Percentiles rank a stretch among this genome's conserved stretches.
Evolutionary conservation across 2,888 invertebrate genomes (phyloP).

Genomic region (Agrotis segetum): DNA sequence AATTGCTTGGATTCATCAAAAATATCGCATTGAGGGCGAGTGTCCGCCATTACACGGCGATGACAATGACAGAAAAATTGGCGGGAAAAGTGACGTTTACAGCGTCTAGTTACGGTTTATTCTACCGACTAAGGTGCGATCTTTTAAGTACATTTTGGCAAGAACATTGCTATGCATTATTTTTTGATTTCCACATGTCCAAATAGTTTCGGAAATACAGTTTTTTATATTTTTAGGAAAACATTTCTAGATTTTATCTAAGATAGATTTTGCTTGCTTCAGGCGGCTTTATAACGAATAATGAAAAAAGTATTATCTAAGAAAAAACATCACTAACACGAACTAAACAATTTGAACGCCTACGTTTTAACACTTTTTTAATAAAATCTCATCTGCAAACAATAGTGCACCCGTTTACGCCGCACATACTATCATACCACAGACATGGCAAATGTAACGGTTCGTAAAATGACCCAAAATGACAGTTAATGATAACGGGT

Average conservation of each 20-base stretch:
- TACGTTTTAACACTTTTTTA: background rate
- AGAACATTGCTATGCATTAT: background rate
- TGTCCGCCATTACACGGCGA: conserved; percentile 76
- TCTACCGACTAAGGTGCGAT: conserved; percentile 27
- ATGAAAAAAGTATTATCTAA: too few species aligned
- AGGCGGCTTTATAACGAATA: background rate
- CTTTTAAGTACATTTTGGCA: background rate
- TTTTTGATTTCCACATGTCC: background rate
- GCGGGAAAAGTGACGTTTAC: conserved; percentile 76
- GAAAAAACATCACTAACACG: background rate
- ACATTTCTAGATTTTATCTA: background rate
- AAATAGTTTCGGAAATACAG: too few species aligned
- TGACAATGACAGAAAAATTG: conserved; percentile 83
- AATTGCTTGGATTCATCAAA: conserved; percentile 85
- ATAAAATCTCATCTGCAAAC: conserved; percentile 13
- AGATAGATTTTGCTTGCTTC: background rate
- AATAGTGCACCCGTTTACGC: conserved; percentile 64
- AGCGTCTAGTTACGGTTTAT: conserved; percentile 47
- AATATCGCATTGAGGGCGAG: conserved; percentile 77
- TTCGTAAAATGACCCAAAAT: conserved; percentile 84
- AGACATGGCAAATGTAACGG: conserved; percentile 77
- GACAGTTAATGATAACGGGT: conserved; percentile 81
- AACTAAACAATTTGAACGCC: background rate
- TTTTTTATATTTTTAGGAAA: background rate
- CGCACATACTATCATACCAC: conserved; percentile 54